These are phyloP conservation scores for Proisotoma minuta DNA, from an alignment of 2,888 invertebrate genomes.

Conservation along the genomic window DNA sequence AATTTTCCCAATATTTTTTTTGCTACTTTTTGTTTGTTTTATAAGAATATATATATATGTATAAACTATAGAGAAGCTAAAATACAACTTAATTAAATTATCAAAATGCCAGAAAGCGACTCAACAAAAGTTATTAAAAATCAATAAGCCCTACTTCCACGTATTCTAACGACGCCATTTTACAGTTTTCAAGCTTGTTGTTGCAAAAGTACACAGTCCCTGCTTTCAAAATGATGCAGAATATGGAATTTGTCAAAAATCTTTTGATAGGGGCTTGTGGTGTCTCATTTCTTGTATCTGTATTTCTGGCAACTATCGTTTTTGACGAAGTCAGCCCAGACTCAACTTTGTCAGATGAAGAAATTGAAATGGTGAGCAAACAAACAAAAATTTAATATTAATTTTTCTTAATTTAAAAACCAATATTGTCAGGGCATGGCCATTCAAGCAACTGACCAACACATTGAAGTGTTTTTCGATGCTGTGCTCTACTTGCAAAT, in stretches of 20 bases:
- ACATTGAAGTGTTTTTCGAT: slow-evolving; percentile 31
- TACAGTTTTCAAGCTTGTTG: too few relatives aligned
- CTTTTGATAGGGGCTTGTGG: slow-evolving; percentile 21
- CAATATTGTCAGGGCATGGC: slow-evolving; percentile 22
- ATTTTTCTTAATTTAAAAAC: background rate
- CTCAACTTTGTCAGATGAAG: slow-evolving; percentile 22
- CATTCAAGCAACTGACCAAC: slow-evolving; percentile 28
- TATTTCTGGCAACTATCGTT: slow-evolving; percentile 30
- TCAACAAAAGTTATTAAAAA: too few relatives aligned
- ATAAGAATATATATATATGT: too few relatives aligned
- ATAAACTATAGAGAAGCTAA: too few relatives aligned
- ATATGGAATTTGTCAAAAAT: slow-evolving; percentile 28
- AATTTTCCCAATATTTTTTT: too few relatives aligned
- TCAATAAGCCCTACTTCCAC: too few relatives aligned
- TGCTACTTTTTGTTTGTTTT: too few relatives aligned
- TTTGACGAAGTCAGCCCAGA: slow-evolving; percentile 27
- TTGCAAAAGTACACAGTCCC: too few relatives aligned
- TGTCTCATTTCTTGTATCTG: slow-evolving; percentile 26
- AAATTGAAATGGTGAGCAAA: slow-evolving; percentile 29
- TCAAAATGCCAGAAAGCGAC: too few relatives aligned
- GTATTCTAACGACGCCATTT: too few relatives aligned
- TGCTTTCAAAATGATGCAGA: too few relatives aligned
- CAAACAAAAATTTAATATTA: background rate
- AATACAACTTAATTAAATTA: too few relatives aligned
- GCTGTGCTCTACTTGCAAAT: slow-evolving; percentile 27